A percentile compares a stretch with the other conserved stretches of the same genome.
phyloP scores from a whole-genome alignment of 2,888 invertebrate genomes.

The Desoria tigrina region DNA sequence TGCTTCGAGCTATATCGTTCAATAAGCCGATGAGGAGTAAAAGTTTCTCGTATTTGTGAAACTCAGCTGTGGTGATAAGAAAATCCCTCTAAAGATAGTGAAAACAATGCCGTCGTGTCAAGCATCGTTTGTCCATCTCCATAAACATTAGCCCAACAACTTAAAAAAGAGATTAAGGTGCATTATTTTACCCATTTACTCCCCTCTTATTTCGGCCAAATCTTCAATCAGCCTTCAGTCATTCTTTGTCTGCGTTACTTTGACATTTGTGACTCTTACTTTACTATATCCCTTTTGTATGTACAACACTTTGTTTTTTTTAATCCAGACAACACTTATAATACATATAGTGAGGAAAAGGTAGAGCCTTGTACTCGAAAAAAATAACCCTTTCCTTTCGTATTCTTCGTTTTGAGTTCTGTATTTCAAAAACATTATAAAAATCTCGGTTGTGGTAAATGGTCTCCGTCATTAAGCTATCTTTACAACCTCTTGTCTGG shows the following conservation, averaged over 20 bases:
- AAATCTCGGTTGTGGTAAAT: neutral
- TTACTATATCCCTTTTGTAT: neutral
- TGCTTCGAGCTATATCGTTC: too few relatives aligned
- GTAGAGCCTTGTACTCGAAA: too few relatives aligned
- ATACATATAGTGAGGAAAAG: too few relatives aligned
- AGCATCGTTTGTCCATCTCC: conserved; percentile 39
- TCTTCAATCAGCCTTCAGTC: conserved; percentile 10
- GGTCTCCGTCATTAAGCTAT: conserved; percentile 35
- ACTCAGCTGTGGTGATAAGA: conserved; percentile 6
- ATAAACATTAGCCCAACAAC: conserved; percentile 31
- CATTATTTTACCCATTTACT: neutral
- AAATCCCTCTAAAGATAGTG: conserved; percentile 28
- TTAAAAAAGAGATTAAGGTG: neutral
- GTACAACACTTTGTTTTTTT: neutral
- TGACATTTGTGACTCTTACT: neutral
- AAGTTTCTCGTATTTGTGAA: too few relatives aligned
- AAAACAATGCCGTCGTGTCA: conserved; percentile 37
- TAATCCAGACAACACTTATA: too few relatives aligned
- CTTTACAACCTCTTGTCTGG: conserved; percentile 31
- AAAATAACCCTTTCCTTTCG: too few relatives aligned
- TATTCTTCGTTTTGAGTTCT: too few relatives aligned
- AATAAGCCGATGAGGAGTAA: too few relatives aligned
- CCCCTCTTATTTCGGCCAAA: neutral
- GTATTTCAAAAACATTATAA: too few relatives aligned
- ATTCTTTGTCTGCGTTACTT: conserved; percentile 9